A percentile compares a stretch with the other conserved stretches of the same genome.
phyloP scores from a whole-genome alignment of 2,888 invertebrate genomes.

The Phalangium opilio region DNA sequence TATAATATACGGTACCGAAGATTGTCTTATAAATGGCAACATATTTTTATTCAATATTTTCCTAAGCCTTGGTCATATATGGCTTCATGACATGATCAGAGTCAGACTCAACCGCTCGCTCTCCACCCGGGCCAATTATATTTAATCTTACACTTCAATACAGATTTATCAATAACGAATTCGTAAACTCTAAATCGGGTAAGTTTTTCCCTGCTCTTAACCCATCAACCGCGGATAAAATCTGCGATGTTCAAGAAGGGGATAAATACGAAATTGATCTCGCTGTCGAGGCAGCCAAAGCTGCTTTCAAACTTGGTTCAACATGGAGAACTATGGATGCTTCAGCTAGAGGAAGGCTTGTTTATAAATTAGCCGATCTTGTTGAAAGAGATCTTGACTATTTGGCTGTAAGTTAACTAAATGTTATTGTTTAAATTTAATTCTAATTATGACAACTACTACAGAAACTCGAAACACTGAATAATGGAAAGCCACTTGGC shows the following conservation, averaged over 20 bases:
- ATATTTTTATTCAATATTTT: too few species aligned
- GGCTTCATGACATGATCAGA: too few species aligned
- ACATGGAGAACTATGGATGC: slow-evolving; percentile 44
- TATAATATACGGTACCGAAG: too few species aligned
- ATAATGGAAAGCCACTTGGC: slow-evolving; percentile 2
- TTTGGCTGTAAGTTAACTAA: slow-evolving; percentile 33
- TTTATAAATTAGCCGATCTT: slow-evolving; percentile 38
- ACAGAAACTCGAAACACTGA: slow-evolving; percentile 6
- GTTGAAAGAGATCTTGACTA: slow-evolving; percentile 39
- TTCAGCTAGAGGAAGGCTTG: slow-evolving; percentile 38
- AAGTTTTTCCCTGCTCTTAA: slow-evolving; percentile 73
- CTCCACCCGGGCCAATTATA: too few species aligned
- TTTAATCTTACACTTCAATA: too few species aligned
- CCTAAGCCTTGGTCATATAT: too few species aligned
- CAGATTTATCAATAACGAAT: slow-evolving; percentile 92
- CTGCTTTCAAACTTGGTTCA: slow-evolving; percentile 39
- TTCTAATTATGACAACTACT: not conserved
- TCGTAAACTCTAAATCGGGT: slow-evolving; percentile 66
- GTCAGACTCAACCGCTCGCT: too few species aligned
- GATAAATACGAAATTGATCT: slow-evolving; percentile 44
- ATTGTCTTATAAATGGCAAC: too few species aligned
- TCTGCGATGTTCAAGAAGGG: slow-evolving; percentile 62
- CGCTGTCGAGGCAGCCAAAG: slow-evolving; percentile 39
- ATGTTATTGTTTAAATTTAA: too few species aligned
- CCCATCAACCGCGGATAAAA: slow-evolving; percentile 59